Conservation (phyloP, 2,113 vertebrate species). For the Actinemys pallida region DNA sequence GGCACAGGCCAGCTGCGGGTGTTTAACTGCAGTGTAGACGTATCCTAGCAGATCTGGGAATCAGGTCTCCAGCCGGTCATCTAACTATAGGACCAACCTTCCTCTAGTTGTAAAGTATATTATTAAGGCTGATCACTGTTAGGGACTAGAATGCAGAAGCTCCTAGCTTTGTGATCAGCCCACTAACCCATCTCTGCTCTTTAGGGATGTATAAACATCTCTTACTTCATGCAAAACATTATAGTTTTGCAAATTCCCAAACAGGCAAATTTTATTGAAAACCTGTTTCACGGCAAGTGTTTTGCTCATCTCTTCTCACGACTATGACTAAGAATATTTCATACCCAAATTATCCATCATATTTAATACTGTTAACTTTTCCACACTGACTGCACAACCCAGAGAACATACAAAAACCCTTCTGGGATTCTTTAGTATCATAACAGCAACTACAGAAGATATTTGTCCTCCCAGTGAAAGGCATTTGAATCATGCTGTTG, state of each 20-base stretch:
- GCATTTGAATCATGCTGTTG: constrained; percentile 25
- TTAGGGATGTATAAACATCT: fast-evolving
- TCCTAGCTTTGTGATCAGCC: neutral
- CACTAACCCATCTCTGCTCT: neutral
- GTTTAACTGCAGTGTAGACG: neutral
- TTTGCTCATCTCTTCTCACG: constrained; percentile 60
- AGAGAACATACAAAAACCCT: constrained; percentile 38
- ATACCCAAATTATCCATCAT: constrained; percentile 66
- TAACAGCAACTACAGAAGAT: constrained; percentile 34
- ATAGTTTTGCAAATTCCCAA: neutral
- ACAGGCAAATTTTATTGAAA: neutral
- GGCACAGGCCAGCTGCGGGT: neutral
- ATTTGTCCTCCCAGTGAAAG: constrained; percentile 42
- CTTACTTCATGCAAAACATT: neutral
- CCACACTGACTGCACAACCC: constrained; percentile 44
- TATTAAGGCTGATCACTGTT: neutral
- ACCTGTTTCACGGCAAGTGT: constrained; percentile 37
- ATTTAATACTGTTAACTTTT: constrained; percentile 73
- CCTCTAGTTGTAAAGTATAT: neutral
- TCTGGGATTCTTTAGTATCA: constrained; percentile 51
- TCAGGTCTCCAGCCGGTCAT: neutral
- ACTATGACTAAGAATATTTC: constrained; percentile 72
- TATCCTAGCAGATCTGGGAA: neutral
- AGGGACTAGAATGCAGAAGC: neutral
- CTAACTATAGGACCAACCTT: neutral